phyloP scores from a whole-genome alignment of 2,113 vertebrate species.

The Hippocampus guttulatus region DNA sequence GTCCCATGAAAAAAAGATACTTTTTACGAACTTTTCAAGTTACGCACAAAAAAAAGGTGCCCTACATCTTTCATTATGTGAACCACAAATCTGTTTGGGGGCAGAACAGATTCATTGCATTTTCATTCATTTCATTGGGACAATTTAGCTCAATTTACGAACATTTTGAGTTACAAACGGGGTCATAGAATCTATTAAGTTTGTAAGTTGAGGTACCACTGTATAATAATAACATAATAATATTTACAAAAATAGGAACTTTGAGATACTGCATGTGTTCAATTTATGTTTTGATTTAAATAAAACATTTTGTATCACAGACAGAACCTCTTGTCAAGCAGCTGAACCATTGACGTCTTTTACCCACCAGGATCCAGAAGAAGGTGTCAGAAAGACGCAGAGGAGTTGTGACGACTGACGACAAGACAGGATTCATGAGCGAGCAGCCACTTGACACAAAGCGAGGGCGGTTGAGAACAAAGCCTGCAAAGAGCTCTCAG shows the following conservation, averaged over 20 bases:
- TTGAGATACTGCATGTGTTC: neutral
- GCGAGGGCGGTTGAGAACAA: conserved; percentile 44
- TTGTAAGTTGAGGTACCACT: too few relatives aligned
- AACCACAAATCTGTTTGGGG: too few relatives aligned
- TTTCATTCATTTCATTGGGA: too few relatives aligned
- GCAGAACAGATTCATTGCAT: too few relatives aligned
- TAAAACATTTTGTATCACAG: neutral
- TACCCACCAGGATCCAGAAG: conserved; percentile 57
- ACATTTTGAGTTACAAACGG: too few relatives aligned
- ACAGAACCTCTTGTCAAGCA: neutral
- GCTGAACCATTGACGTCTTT: conserved; percentile 14
- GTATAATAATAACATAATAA: too few relatives aligned
- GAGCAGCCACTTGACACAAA: conserved; percentile 25
- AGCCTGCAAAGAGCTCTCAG: conserved; percentile 54
- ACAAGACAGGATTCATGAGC: conserved; percentile 13
- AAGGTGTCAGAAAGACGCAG: conserved; percentile 36
- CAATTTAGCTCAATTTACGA: too few relatives aligned
- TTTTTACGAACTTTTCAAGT: too few relatives aligned
- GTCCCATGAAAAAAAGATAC: neutral
- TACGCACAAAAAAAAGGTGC: too few relatives aligned
- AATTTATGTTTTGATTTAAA: neutral
- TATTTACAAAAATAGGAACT: neutral
- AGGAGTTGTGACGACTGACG: conserved; percentile 19
- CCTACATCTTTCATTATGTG: too few relatives aligned
- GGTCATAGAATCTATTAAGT: too few relatives aligned